Evolutionary conservation across 2,797 vertebrate genomes (phyloP).

Genomic region (Harpagifer antarcticus): DNA sequence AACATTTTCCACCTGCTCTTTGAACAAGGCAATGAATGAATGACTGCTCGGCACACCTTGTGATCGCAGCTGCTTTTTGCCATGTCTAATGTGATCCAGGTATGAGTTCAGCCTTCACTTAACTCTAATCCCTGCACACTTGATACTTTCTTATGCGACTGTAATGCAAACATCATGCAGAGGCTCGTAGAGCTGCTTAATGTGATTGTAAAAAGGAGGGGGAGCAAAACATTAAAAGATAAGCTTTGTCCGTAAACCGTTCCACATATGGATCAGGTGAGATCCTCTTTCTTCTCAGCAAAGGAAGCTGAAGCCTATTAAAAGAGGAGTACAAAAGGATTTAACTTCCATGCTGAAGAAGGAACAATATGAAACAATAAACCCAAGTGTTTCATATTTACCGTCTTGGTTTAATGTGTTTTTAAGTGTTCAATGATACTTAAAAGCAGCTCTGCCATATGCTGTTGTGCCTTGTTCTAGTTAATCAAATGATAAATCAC

Average conservation of each 20-base stretch:
- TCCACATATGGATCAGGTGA: slow-evolving; percentile 74
- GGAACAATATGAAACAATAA: slow-evolving; percentile 69
- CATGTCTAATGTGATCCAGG: slow-evolving; percentile 74
- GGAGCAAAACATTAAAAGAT: slow-evolving; percentile 72
- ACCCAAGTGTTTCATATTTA: slow-evolving; percentile 73
- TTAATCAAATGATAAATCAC: slow-evolving; percentile 73
- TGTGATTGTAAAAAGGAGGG: slow-evolving; percentile 64
- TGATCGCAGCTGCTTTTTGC: slow-evolving; percentile 56
- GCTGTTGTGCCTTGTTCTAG: slow-evolving; percentile 74
- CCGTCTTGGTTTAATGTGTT: slow-evolving; percentile 70
- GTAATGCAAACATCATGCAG: slow-evolving; percentile 77
- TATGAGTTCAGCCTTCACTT: slow-evolving; percentile 65
- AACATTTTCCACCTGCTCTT: slow-evolving; percentile 57
- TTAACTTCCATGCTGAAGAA: slow-evolving; percentile 47
- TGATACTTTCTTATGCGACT: slow-evolving; percentile 56
- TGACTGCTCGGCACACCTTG: slow-evolving; percentile 37
- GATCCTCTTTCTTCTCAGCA: slow-evolving; percentile 54
- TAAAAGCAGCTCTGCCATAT: slow-evolving; percentile 75
- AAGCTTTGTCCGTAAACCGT: slow-evolving; percentile 69
- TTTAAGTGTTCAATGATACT: slow-evolving; percentile 68
- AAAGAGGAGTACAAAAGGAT: slow-evolving; percentile 40
- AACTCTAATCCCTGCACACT: slow-evolving; percentile 68
- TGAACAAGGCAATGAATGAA: slow-evolving; percentile 54
- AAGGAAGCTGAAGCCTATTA: slow-evolving; percentile 34
- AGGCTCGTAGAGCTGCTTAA: slow-evolving; percentile 65